Evolutionary conservation across 1,140 invertebrate species (phyloP).

Genomic region (Caenorhabditis elegans): DNA sequence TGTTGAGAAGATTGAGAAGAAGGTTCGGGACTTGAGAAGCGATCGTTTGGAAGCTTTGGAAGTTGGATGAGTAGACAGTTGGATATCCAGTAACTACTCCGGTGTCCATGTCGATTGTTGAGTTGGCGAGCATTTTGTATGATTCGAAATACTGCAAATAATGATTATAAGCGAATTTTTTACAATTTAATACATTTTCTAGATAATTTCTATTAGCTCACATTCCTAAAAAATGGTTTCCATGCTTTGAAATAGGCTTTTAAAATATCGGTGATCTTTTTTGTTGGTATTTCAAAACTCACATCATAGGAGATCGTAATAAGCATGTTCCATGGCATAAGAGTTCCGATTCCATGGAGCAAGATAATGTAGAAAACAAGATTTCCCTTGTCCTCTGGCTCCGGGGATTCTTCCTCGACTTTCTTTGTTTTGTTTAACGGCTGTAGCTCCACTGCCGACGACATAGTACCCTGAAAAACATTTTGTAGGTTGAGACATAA

Average conservation of each 20-base stretch:
- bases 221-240: too few species aligned
- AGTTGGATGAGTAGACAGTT: constrained; percentile 68
- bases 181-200: too few species aligned
- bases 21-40: constrained; percentile 91
- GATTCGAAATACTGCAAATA: background rate
- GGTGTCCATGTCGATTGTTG: constrained; percentile 55
- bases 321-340: constrained; percentile 99
- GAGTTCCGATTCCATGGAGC: constrained; percentile 88
- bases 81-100: background rate
- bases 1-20: constrained; percentile 89
- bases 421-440: background rate
- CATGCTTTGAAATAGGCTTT: too few species aligned
- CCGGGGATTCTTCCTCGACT: constrained; percentile 22
- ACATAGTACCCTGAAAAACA: constrained; percentile 1
- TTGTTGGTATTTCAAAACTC: background rate
- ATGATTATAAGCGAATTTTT: too few species aligned
- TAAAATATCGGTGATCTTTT: too few species aligned
- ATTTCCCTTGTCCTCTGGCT: background rate
- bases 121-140: background rate
- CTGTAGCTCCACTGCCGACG: background rate
- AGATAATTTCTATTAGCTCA: too few species aligned
- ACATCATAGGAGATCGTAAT: constrained; percentile 79
- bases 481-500: too few species aligned
- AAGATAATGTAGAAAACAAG: constrained; percentile 86
- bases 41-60: constrained; percentile 81